Evolutionary conservation across 2,888 invertebrate species (phyloP).

Genomic region (Drosophila rubida): DNA sequence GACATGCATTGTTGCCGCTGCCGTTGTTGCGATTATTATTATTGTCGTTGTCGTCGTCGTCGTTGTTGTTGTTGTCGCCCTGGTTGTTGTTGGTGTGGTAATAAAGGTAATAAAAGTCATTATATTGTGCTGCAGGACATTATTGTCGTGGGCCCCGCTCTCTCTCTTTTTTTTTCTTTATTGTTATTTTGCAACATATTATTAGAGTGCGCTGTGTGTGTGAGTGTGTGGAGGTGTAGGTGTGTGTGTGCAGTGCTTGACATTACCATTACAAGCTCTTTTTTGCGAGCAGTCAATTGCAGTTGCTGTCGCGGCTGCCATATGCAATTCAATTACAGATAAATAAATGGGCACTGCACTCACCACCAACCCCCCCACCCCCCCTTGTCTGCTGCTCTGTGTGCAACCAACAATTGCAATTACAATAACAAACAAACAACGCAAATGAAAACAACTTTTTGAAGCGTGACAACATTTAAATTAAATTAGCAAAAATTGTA

Average conservation of each 20-base stretch:
- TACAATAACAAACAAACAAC: not conserved
- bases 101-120: conserved; percentile 81
- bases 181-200: conserved; percentile 52
- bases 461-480: conserved; percentile 58
- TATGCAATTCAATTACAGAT: conserved; percentile 67
- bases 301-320: conserved; percentile 10
- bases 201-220: conserved; percentile 55
- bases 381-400: not conserved
- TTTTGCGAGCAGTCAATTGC: not conserved
- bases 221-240: conserved; percentile 21
- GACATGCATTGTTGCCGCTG: conserved; percentile 22
- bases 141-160: conserved; percentile 43
- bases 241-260: conserved; percentile 10
- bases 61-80: conserved; percentile 33
- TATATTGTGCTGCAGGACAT: conserved; percentile 78
- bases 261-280: conserved; percentile 9
- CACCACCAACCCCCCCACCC: not conserved
- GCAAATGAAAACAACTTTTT: conserved; percentile 19
- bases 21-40: conserved; percentile 7
- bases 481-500: conserved; percentile 73
- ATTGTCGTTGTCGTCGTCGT: conserved; percentile 20
- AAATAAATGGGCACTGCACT: conserved; percentile 26
- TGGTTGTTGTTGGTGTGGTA: conserved; percentile 55
- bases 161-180: conserved; percentile 28
- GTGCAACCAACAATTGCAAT: conserved; percentile 25